Evolutionary conservation across 2,797 vertebrate species (phyloP).

Genomic region (Pitangus sulphuratus): DNA sequence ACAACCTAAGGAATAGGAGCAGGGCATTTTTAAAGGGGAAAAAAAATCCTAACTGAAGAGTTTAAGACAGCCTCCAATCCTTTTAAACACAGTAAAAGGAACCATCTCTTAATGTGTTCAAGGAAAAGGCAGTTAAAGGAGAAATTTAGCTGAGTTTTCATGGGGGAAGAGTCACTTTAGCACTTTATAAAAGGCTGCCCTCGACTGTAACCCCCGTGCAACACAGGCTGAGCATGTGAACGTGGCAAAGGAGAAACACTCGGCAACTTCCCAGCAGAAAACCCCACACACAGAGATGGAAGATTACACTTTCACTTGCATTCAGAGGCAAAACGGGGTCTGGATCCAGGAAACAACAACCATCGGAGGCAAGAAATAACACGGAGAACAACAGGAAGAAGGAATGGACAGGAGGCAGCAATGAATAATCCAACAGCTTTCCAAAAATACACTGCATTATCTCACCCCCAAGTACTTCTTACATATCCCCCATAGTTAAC

Average conservation of each 20-base stretch:
- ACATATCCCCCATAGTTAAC: background rate
- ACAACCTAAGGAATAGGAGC: background rate
- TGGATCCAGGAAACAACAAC: background rate
- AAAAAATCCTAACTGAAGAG: background rate
- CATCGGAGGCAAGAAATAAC: background rate
- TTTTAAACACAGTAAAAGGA: background rate
- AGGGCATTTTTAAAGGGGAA: background rate
- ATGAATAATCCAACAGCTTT: background rate
- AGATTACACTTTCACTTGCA: background rate
- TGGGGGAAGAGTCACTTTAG: background rate
- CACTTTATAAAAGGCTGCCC: background rate
- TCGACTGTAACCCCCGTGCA: background rate
- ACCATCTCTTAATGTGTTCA: background rate
- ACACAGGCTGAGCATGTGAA: background rate
- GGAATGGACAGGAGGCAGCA: background rate
- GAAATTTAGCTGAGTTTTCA: background rate
- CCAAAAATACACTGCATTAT: conserved; percentile 12
- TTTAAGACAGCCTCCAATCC: background rate
- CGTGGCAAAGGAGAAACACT: background rate
- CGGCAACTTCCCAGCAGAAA: background rate
- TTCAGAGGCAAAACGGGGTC: rapidly evolving
- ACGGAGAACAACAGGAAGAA: background rate
- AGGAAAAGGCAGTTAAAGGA: background rate
- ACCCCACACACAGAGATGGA: rapidly evolving
- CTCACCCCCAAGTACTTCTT: background rate